Base-by-base conservation (phyloP, 2,113 vertebrate species). In the Pteropus alecto region DNA sequence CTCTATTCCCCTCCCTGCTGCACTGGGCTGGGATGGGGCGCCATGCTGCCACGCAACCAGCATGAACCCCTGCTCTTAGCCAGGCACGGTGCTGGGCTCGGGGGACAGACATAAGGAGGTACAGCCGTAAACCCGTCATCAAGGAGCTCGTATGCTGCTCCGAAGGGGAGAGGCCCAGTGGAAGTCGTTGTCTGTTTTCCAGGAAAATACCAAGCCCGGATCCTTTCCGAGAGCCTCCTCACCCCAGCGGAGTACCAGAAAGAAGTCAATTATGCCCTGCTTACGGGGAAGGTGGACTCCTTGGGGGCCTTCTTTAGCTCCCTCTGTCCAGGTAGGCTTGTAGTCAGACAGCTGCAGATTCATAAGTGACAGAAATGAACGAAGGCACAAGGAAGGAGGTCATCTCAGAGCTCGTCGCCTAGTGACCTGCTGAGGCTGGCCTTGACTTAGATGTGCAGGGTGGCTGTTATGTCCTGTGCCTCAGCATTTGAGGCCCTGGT, bases 171-270 rank as follows among this genome's bases (percentile, higher is more conserved):
- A 33, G 58, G n/a, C 7, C 63, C 21, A 9, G 5, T 13, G 19
- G 41, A 24, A 38, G 73, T 11, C 54, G 2, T 1, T 0, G 18
- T 86, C 90, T 97, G 51, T 96, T 30, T 97, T 98, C 54, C 97
- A 99, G 99, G 99, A 81, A 99, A 99, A 96, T 99, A 99, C 95
- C 99, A 99, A 97, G 99, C 99, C 70, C 99, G 99, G 85, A 98
- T 99, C 88, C 98, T 99, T 51, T 99, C 99, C 5, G 99, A 99
- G 98, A 99, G 99, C 93, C 99, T 99, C 98, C 99, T 99, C 68
- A 99, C 98, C 84, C 99, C 99, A 12, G 98, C 93, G 0, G 99
- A 99, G 60, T 99, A 99, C 96, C 98, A 99, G 93, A 99, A 99
- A 96, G 99, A 99, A 98, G 99, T 99, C 88, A 98, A 95, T 84